phyloP scores from a whole-genome alignment of 2,888 invertebrate genomes.

The Eilema griseolum region DNA sequence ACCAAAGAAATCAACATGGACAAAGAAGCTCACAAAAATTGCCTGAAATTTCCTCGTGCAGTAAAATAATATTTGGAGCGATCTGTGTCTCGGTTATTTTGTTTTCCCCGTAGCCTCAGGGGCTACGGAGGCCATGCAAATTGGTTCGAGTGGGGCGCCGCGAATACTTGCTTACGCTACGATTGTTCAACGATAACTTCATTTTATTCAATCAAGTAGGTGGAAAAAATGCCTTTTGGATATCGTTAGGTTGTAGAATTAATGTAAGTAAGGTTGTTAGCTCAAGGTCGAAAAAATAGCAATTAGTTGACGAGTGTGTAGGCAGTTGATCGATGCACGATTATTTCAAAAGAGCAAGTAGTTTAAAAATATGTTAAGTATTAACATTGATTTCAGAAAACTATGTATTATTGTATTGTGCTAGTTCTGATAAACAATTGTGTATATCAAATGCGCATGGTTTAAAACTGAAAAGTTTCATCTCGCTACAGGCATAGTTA shows the following conservation, averaged over 20 bases:
- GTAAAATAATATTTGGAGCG: slow-evolving; percentile 27
- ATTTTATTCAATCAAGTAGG: slow-evolving; percentile 41
- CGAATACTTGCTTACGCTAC: slow-evolving; percentile 48
- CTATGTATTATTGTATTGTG: too few relatives aligned
- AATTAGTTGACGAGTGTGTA: background rate
- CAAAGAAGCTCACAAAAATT: slow-evolving; percentile 2
- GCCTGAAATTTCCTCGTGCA: slow-evolving; percentile 1
- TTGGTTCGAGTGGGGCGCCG: slow-evolving; percentile 33
- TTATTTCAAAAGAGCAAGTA: too few relatives aligned
- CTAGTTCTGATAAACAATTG: background rate
- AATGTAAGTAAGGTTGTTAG: background rate
- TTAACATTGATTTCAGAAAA: too few relatives aligned
- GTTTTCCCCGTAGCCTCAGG: slow-evolving; percentile 33
- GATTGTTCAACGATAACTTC: slow-evolving; percentile 44
- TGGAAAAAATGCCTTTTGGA: slow-evolving; percentile 30
- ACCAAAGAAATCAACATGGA: background rate
- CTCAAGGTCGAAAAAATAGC: background rate
- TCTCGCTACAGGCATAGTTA: too few relatives aligned
- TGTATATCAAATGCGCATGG: too few relatives aligned
- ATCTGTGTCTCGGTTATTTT: slow-evolving; percentile 30
- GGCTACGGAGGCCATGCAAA: slow-evolving; percentile 47
- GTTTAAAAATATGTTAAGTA: too few relatives aligned
- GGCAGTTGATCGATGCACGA: too few relatives aligned
- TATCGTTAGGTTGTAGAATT: background rate
- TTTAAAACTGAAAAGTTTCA: too few relatives aligned